Evolutionary conservation across 2,113 vertebrate genomes (phyloP), one percentile per base, ranked within the genome.

Genomic region (Ctenomys sociabilis): DNA sequence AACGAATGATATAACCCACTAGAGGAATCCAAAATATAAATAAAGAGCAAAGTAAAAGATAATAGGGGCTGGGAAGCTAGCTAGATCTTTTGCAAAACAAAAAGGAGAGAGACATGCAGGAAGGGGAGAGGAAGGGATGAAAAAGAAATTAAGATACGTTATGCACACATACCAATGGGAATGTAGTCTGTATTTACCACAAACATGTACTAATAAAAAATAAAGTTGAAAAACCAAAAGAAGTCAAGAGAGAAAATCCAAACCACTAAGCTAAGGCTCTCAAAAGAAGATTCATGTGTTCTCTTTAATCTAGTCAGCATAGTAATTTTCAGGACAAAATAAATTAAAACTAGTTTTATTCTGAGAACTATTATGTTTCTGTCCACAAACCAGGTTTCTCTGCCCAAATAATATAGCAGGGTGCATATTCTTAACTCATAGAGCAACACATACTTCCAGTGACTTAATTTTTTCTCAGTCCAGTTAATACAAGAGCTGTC

Each of bases 341-440:
- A 89, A 82, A 91, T 90, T 77, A 66, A 90, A 78, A 97, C 72
- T 40, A 91, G 24, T 5, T 40, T 26, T 73, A 73, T 19, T 43
- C 73, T 21, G 10, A 68, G n/a, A 83, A 72, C 4, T 32, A 73
- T 14, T 83, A n/a, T 21, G 17, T 54, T 90, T 92, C 70, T 5
- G 88, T 49, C 54, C 73, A 88, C 45, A 72, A 37, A n/a, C 45
- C 24, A 63, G 45, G 14, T 30, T 82, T 45, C 68, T 80, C 61
- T 83, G 7, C n/a, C 88, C 40, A 64, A 91, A 52, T 85, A 35
- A 82, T 1, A 82, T 14, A 88, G 37, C 19, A 54, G 37, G 19
- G 73, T 73, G 75, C 73, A 96, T 54, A 93, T 0, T 63, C 35
- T 24, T 73, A 64, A 77, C 17, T 82, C 92, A 52, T 8, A 54